These are phyloP conservation scores for Morone chrysops DNA, from an alignment of 2,113 vertebrate genomes.

Conservation along the genomic window DNA sequence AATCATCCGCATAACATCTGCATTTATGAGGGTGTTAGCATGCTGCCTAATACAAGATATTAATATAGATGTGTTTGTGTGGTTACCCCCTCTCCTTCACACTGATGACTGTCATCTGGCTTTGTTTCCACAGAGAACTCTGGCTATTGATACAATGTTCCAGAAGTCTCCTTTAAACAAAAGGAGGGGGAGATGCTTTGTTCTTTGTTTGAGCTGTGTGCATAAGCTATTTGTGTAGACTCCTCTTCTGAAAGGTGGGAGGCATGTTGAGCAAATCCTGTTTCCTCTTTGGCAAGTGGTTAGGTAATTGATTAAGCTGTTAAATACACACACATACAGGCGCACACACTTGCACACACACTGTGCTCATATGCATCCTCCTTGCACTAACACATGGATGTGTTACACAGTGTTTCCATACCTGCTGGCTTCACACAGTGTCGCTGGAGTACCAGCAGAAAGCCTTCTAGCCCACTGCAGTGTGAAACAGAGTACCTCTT, in stretches of 20 bases:
- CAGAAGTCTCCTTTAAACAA: conserved; percentile 65
- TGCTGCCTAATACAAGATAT: conserved; percentile 72
- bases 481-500: conserved; percentile 43
- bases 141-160: conserved; percentile 62
- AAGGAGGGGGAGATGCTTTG: conserved; percentile 58
- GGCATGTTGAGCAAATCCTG: conserved; percentile 66
- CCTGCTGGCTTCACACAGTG: conserved; percentile 73
- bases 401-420: conserved; percentile 58
- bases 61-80: conserved; percentile 76
- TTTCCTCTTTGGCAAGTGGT: conserved; percentile 63
- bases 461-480: conserved; percentile 44
- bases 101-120: conserved; percentile 60
- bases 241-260: conserved; percentile 70
- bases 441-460: conserved; percentile 72
- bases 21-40: conserved; percentile 87
- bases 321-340: conserved; percentile 47
- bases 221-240: conserved; percentile 63
- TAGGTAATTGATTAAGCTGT: conserved; percentile 72
- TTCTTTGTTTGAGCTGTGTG: conserved; percentile 63
- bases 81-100: conserved; percentile 37
- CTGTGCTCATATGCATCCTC: not conserved
- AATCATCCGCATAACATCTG: conserved; percentile 90
- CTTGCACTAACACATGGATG: conserved; percentile 31
- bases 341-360: conserved; percentile 3
- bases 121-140: conserved; percentile 64